These are phyloP conservation scores for Nymphalis c-album DNA, from an alignment of 2,888 invertebrate species.

Conservation along the genomic window DNA sequence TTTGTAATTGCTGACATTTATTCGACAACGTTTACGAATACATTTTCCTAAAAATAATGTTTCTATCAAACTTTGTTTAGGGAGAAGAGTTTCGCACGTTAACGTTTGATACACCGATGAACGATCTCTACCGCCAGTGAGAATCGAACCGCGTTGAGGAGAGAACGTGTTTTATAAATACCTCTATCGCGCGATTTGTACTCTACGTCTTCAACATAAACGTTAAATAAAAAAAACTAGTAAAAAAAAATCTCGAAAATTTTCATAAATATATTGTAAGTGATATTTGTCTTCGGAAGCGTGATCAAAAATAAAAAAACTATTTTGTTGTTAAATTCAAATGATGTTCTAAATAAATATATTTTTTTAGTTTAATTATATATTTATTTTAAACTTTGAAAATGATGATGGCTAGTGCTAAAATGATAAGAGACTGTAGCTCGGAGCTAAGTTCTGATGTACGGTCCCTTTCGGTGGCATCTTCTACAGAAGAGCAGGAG, in stretches of 20 bases:
- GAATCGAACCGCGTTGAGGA: conserved; percentile 52
- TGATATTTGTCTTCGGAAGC: conserved; percentile 21
- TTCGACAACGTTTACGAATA: conserved; percentile 24
- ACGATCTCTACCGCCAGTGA: conserved; percentile 48
- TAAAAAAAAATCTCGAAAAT: conserved; percentile 39
- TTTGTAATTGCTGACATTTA: conserved; percentile 31
- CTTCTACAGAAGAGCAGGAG: conserved; percentile 80
- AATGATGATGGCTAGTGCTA: conserved; percentile 82
- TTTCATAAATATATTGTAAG: conserved; percentile 22
- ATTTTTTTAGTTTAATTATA: neutral
- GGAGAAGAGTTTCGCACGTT: conserved; percentile 39
- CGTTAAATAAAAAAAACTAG: conserved; percentile 40
- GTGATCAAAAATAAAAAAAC: conserved; percentile 1
- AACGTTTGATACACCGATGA: conserved; percentile 33
- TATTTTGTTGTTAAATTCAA: conserved; percentile 10
- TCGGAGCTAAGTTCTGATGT: conserved; percentile 77
- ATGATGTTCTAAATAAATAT: conserved; percentile 19
- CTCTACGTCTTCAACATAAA: conserved; percentile 43
- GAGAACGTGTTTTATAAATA: conserved; percentile 51
- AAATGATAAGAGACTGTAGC: conserved; percentile 78
- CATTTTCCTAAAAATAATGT: conserved; percentile 31
- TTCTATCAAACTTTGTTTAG: conserved; percentile 35
- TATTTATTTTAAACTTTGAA: conserved; percentile 40
- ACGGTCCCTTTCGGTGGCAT: conserved; percentile 75
- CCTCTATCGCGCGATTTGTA: conserved; percentile 51